Evolutionary conservation across 2,888 invertebrate species (phyloP).

Genomic region (Chrysotoxum bicinctum): DNA sequence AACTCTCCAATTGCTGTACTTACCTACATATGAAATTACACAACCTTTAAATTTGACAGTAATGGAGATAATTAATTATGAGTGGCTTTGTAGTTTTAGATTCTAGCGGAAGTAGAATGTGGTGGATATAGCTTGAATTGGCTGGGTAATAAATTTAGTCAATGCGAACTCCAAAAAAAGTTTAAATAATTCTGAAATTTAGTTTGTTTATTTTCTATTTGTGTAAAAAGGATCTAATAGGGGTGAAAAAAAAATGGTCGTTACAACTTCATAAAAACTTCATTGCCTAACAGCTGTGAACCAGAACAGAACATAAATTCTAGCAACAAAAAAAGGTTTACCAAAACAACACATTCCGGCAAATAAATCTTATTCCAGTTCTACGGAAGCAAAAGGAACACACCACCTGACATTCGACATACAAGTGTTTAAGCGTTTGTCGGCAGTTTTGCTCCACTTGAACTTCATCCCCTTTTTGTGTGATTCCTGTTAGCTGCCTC

Average conservation of each 20-base stretch:
- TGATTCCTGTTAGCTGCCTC: conserved; percentile 9
- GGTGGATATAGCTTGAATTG: no score
- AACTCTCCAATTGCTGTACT: no score
- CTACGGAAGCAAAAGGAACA: conserved; percentile 44
- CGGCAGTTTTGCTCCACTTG: conserved; percentile 49
- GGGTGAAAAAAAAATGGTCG: not conserved
- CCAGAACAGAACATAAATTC: conserved; percentile 55
- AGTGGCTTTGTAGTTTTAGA: no score
- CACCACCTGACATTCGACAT: conserved; percentile 63
- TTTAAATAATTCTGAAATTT: not conserved
- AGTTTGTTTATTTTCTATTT: not conserved
- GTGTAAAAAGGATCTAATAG: no score
- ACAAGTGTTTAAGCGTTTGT: conserved; percentile 33
- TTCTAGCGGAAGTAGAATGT: no score
- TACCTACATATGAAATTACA: no score
- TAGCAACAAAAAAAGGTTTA: conserved; percentile 59
- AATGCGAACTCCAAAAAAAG: no score
- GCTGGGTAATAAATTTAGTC: no score
- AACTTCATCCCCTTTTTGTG: conserved; percentile 56
- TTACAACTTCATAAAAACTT: conserved; percentile 68
- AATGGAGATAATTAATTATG: no score
- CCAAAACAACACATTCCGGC: conserved; percentile 58
- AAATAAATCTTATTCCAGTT: conserved; percentile 63
- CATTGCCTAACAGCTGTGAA: conserved; percentile 59
- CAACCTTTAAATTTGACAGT: no score